Evolutionary conservation across 2,888 invertebrate species (phyloP).

Genomic region (Rhopalosiphum nymphaeae): DNA sequence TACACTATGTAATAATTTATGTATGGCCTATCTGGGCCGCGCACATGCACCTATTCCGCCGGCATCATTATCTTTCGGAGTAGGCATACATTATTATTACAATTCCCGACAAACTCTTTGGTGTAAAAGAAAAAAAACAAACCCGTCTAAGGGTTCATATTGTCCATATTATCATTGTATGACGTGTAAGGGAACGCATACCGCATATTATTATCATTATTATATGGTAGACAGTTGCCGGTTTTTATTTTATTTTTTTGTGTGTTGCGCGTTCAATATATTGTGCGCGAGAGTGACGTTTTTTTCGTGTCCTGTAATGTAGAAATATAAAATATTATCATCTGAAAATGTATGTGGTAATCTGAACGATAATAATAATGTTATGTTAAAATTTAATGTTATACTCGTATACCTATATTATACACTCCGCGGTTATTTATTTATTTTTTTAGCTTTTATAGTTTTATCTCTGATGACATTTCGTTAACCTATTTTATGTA

Average conservation of each 20-base stretch:
- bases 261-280: neutral
- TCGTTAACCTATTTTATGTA: constrained; percentile 7
- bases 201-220: neutral
- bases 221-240: neutral
- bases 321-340: constrained; percentile 4
- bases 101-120: neutral
- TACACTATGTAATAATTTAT: neutral
- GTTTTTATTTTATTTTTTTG: neutral
- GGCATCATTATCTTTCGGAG: neutral
- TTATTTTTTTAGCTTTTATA: neutral
- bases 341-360: neutral
- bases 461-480: constrained; percentile 17
- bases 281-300: neutral
- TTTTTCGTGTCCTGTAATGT: neutral
- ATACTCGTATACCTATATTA: neutral
- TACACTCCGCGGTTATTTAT: neutral
- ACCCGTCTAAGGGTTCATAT: neutral
- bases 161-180: neutral
- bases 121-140: neutral
- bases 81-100: neutral
- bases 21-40: neutral
- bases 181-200: neutral
- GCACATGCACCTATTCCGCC: neutral
- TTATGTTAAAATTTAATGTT: neutral
- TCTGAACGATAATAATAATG: neutral